Percentiles rank a stretch among this genome's conserved stretches.
These are phyloP conservation scores for Anas bernieri DNA, from an alignment of 2,797 vertebrate species.

Conservation along the genomic window DNA sequence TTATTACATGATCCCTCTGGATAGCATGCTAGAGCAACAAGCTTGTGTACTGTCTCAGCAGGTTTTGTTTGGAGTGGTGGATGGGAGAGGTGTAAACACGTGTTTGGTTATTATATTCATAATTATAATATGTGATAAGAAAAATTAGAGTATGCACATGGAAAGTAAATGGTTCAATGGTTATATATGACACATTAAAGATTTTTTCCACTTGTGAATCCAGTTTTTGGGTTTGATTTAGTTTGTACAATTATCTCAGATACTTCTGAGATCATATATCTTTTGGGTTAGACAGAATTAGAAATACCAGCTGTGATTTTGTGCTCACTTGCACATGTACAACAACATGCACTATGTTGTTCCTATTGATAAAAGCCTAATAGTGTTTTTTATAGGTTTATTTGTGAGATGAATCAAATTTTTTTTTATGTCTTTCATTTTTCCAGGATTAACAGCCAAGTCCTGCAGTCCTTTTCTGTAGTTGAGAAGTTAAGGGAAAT, in stretches of 20 bases:
- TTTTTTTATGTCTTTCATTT: not conserved
- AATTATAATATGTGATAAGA: not conserved
- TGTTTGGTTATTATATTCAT: not conserved
- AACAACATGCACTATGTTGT: slow-evolving; percentile 21
- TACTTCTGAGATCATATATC: not conserved
- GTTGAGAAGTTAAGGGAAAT: not conserved
- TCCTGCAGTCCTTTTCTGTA: not conserved
- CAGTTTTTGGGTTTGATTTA: slow-evolving; percentile 44
- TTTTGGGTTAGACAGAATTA: not conserved
- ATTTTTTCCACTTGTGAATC: not conserved
- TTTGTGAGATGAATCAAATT: not conserved
- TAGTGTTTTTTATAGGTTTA: not conserved
- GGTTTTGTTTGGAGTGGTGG: not conserved
- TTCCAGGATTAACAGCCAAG: not conserved
- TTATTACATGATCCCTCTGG: not conserved
- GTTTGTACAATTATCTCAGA: slow-evolving; percentile 1
- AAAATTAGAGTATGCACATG: slow-evolving; percentile 28
- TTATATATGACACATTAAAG: not conserved
- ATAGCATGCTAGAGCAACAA: not conserved
- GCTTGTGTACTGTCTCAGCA: not conserved
- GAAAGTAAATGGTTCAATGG: slow-evolving; percentile 4
- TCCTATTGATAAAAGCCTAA: slow-evolving; percentile 17
- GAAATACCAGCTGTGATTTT: slow-evolving; percentile 38
- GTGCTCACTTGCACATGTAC: slow-evolving; percentile 23
- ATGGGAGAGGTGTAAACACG: not conserved